These are phyloP conservation scores for Candidula unifasciata DNA, from an alignment of 2,888 invertebrate genomes.

Conservation along the genomic window DNA sequence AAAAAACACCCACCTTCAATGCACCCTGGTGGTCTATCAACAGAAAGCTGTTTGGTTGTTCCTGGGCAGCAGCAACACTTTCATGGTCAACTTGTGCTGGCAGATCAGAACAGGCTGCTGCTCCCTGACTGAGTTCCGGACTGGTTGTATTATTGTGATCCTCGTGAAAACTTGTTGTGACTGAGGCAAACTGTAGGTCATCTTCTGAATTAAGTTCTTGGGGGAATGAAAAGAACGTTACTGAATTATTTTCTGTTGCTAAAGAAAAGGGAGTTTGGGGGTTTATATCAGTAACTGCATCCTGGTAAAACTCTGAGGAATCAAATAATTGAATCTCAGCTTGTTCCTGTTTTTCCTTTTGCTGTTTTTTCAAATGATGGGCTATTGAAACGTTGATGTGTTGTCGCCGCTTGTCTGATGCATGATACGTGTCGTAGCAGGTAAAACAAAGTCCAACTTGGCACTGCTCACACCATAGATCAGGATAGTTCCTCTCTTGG, in stretches of 20 bases:
- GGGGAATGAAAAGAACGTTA: conserved; percentile 72
- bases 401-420: conserved; percentile 49
- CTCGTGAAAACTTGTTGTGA: conserved; percentile 63
- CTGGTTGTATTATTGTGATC: conserved; percentile 65
- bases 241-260: conserved; percentile 63
- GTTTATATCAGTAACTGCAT: conserved; percentile 59
- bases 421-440: conserved; percentile 73
- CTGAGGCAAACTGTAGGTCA: conserved; percentile 51
- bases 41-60: conserved; percentile 67
- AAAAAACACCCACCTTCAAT: conserved; percentile 67
- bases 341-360: conserved; percentile 59
- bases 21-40: conserved; percentile 75
- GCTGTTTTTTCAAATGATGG: conserved; percentile 55
- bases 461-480: conserved; percentile 76
- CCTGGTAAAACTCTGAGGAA: conserved; percentile 52
- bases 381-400: conserved; percentile 60
- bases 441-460: conserved; percentile 72
- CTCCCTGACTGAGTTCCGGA: conserved; percentile 63
- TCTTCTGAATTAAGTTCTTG: conserved; percentile 57
- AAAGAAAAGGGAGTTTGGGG: conserved; percentile 65
- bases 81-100: not conserved
- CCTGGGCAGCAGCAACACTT: not conserved
- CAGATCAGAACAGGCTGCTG: not conserved
- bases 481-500: conserved; percentile 74
- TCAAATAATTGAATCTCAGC: conserved; percentile 45